Percentiles rank a stretch among this genome's conserved stretches.
These are phyloP conservation scores for Ascidia mentula DNA, from an alignment of 23 tunicate genomes.

Conservation along the genomic window DNA sequence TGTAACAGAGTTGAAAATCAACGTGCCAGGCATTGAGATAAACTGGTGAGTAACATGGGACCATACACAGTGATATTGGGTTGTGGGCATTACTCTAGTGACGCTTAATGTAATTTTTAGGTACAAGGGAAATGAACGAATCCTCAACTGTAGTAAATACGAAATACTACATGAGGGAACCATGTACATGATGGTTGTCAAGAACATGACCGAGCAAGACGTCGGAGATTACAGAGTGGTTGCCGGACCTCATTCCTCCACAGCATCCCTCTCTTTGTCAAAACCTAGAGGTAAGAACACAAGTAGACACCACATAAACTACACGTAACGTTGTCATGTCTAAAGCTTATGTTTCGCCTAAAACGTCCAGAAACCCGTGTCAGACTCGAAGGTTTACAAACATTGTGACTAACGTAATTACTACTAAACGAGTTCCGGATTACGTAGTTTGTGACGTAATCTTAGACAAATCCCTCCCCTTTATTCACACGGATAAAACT, in stretches of 20 bases:
- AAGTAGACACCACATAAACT: too few species aligned
- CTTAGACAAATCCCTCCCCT: too few species aligned
- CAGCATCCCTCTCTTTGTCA: constrained; percentile 44
- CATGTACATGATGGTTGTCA: constrained; percentile 49
- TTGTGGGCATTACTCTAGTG: neutral
- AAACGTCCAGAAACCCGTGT: too few species aligned
- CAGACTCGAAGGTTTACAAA: too few species aligned
- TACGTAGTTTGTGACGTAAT: too few species aligned
- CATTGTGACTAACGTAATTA: too few species aligned
- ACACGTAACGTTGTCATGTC: too few species aligned
- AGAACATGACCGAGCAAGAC: constrained; percentile 65
- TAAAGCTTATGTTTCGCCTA: too few species aligned
- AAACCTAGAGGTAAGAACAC: constrained; percentile 13
- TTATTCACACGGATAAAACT: too few species aligned
- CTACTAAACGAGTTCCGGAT: too few species aligned
- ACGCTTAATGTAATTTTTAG: constrained; percentile 10
- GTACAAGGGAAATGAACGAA: constrained; percentile 79
- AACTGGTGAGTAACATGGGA: constrained; percentile 61
- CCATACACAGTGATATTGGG: neutral
- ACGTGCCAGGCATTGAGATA: constrained; percentile 83
- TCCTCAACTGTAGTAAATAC: constrained; percentile 64
- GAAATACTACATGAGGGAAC: constrained; percentile 61
- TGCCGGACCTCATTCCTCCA: constrained; percentile 81
- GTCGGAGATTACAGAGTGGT: constrained; percentile 62
- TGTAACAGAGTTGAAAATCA: constrained; percentile 60